Evolutionary conservation across 37 sponge, comb jelly and placozoan species (phyloP), one percentile per base, ranked within the genome.

Genomic region (Trichoplax adhaerens): DNA sequence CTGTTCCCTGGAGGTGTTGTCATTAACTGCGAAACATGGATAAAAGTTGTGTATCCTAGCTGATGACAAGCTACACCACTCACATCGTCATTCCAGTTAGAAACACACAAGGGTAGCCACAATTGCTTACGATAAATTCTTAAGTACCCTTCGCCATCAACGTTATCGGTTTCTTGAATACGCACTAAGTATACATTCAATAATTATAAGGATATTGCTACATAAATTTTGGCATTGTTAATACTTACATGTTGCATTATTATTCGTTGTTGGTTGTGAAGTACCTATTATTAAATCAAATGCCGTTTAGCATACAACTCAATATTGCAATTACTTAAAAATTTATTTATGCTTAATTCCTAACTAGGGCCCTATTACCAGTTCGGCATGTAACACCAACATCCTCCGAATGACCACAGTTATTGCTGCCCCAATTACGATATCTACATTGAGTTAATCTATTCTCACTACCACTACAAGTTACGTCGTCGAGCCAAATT

Each of bases 31-130:
- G 29, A 29, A 29, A 29, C 29, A 29, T 29, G 29, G 48, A 29
- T 29, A 58, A 72, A 56, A 6, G 54, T 49, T 57, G 5, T 0
- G 57, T 79, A 79, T 7, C 80, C 80, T 2, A 79, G 66, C 62
- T 77, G 80, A 3, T 74, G 55, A 77, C 80, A 79, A n/a, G 74
- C 66, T 2, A 79, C 80, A 65, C n/a, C 50, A 5, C 74, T 74
- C 48, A 74, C 80, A 54, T 48, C 8, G n/a, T 56, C 57, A 65
- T 64, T 74, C 75, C 64, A 77, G 2, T 5, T n/a, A 48, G 59
- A 8, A 51, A 50, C 74, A 64, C 80, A 79, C 2, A 79, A 51
- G 8, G 75, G 73, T 46, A 66, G 74, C 80, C 80, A 79, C 53
- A 51, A 54, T 1, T 68, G 68, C 55, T 52, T n/a, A 56, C 55